Evolutionary conservation across 2,888 invertebrate species (phyloP), one percentile per base, ranked within the genome.

Genomic region (Phalangium opilio): DNA sequence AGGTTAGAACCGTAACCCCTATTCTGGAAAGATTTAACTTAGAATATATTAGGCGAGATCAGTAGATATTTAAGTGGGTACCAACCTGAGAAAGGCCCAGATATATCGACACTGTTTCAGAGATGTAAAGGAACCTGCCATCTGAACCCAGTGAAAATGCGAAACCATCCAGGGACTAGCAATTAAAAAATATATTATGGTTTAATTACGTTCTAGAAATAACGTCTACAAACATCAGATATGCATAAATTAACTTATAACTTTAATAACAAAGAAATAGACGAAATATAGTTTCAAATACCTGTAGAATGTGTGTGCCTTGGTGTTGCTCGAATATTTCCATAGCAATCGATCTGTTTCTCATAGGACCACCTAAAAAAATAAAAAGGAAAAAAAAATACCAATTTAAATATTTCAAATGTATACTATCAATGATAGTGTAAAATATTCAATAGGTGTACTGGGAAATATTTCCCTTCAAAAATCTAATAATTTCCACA

Each of bases 71-170:
- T n/a, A n/a, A n/a, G n/a, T n/a, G n/a, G n/a, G 52, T 59, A 72
- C 77, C 77, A 73, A 90, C 91, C 82, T 96, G 96, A 70, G 95
- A 96, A 69, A 98, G 81, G 63, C 98, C 98, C 70, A 98, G 79
- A 75, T 96, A 96, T 70, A 96, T 93, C 67, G 96, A 98, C 63
- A 98, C 96, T 62, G 96, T 96, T 76, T 98, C 98, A 61, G 95
- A 96, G 74, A 98, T 93, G 76, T 98, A 98, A 67, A 98, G 78
- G 73, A 98, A 93, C 67, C 93, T 78, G 56, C 93, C 95, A 70
- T 93, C 93, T 57, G 87, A 83, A 45, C 90, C 89, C 58, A 98
- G 78, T 34, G 91, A 86, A 67, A 98, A 77, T 59, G 93, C 90
- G 70, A 98, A 98, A 44, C 96, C 96, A 69, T 98, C 98, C 67